Percentiles rank a stretch among this genome's conserved stretches.
phyloP scores from a whole-genome alignment of 2,888 invertebrate species.

The Pristionchus arcanus region DNA sequence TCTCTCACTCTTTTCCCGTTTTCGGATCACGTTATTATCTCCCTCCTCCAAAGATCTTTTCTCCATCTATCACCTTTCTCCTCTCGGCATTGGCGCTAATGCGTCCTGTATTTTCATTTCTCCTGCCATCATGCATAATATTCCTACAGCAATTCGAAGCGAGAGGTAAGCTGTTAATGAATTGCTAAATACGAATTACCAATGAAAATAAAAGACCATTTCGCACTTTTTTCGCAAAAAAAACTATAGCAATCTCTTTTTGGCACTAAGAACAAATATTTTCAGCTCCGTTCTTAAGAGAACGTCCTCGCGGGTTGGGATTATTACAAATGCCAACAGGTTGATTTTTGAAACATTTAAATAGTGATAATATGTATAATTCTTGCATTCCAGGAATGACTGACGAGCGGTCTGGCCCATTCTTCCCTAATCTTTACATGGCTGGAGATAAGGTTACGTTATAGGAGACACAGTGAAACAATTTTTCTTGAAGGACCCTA shows the following conservation, averaged over 20 bases:
- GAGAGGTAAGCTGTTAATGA: background rate
- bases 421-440: conserved; percentile 73
- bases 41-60: background rate
- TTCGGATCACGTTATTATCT: conserved; percentile 1
- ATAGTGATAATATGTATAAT: background rate
- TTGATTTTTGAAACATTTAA: background rate
- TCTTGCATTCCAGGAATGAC: conserved; percentile 67
- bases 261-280: background rate
- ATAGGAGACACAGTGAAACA: background rate
- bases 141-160: background rate
- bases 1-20: conserved; percentile 6
- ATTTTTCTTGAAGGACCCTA: too few species aligned
- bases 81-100: background rate
- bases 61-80: background rate
- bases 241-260: too few species aligned
- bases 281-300: conserved; percentile 71
- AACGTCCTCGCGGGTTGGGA: conserved; percentile 72
- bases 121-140: background rate
- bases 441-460: conserved; percentile 69
- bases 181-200: background rate
- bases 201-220: background rate
- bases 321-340: conserved; percentile 70
- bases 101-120: background rate
- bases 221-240: too few species aligned
- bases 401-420: conserved; percentile 73